Evolutionary conservation across 2,888 invertebrate genomes (phyloP).

Genomic region (Apamea monoglypha): DNA sequence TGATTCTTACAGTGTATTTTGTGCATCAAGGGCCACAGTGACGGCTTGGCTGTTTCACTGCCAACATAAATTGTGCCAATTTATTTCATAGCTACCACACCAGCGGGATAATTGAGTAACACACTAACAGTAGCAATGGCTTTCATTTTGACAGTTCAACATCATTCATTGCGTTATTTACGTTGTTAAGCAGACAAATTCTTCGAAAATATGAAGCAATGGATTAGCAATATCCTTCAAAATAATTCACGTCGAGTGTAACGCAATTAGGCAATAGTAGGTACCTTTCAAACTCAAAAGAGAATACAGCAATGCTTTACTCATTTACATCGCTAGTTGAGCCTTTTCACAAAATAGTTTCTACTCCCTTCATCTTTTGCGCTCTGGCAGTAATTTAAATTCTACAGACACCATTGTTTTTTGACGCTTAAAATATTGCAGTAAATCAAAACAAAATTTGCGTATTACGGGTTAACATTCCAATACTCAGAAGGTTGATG

Average conservation of each 20-base stretch:
- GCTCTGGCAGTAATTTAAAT: not conserved
- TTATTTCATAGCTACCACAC: not conserved
- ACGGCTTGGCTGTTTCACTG: not conserved
- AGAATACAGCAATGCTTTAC: not conserved
- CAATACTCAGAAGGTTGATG: constrained; percentile 41
- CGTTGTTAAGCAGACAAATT: not conserved
- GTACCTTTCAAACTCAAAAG: not conserved
- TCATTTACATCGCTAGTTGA: not conserved
- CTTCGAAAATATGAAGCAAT: not conserved
- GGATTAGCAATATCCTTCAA: not conserved
- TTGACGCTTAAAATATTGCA: not conserved
- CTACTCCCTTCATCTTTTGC: not conserved
- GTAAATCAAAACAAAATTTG: not conserved
- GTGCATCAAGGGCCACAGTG: not conserved
- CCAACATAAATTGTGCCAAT: too few relatives aligned
- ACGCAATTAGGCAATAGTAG: not conserved
- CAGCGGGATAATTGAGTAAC: not conserved
- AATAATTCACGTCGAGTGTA: not conserved
- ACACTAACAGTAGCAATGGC: too few relatives aligned
- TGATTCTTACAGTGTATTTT: not conserved
- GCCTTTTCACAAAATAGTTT: not conserved
- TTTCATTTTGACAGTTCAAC: too few relatives aligned
- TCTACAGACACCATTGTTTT: too few relatives aligned
- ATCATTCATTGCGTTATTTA: not conserved
- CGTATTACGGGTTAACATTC: constrained; percentile 44